Conservation (phyloP, 2,888 invertebrate genomes). For the Chymomyza amoena region DNA sequence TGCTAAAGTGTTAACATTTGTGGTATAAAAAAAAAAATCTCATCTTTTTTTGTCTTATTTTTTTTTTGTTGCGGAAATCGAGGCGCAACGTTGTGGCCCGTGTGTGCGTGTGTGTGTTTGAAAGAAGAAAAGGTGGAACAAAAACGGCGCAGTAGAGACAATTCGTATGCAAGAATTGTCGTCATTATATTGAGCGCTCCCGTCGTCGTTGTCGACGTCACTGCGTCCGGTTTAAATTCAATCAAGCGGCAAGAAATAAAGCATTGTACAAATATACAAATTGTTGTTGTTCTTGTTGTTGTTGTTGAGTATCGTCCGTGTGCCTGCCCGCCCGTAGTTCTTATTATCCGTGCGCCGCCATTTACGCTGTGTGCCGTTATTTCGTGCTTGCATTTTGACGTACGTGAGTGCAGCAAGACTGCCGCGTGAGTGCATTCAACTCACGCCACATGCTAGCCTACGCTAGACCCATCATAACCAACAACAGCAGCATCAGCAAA, state of each 20-base stretch:
- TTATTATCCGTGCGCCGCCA: not conserved
- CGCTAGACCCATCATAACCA: conserved; percentile 43
- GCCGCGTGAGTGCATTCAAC: conserved; percentile 47
- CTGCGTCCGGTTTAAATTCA: conserved; percentile 69
- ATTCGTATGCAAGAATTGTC: conserved; percentile 63
- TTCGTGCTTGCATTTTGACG: not conserved
- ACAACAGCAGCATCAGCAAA: conserved; percentile 34
- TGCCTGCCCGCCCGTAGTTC: not conserved
- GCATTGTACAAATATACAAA: conserved; percentile 5
- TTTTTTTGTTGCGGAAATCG: conserved; percentile 50
- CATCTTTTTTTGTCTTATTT: conserved; percentile 17
- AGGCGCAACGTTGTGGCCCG: conserved; percentile 14
- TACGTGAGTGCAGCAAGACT: conserved; percentile 5
- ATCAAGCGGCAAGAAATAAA: conserved; percentile 60
- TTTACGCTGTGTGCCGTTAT: conserved; percentile 21
- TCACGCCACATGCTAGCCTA: conserved; percentile 60
- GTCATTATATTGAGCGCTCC: conserved; percentile 36
- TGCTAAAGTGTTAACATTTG: conserved; percentile 54
- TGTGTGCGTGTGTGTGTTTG: conserved; percentile 24
- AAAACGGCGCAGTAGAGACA: conserved; percentile 45
- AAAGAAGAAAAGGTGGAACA: conserved; percentile 51
- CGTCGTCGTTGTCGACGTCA: conserved; percentile 24
- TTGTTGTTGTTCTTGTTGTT: conserved; percentile 39
- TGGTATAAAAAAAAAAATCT: conserved; percentile 6
- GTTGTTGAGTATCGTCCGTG: conserved; percentile 7